Percentiles rank a stretch among this genome's conserved stretches.
These are phyloP conservation scores for Spisula subtruncata DNA, from an alignment of 2,888 invertebrate species.

Conservation along the genomic window DNA sequence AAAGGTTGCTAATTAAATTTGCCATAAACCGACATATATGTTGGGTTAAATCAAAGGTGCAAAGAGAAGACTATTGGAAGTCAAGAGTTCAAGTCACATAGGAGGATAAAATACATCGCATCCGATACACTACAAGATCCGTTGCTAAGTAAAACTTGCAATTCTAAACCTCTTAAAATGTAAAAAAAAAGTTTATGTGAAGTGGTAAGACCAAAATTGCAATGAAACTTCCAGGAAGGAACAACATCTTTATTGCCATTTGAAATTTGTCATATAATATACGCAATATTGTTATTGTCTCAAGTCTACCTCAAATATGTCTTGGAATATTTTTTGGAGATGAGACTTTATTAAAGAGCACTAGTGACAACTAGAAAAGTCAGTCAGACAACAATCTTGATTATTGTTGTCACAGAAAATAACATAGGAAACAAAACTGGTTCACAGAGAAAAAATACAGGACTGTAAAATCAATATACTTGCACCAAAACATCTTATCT, in stretches of 20 bases:
- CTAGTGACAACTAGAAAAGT: background rate
- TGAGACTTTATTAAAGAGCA: too few species aligned
- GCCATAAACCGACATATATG: too few species aligned
- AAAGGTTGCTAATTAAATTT: too few species aligned
- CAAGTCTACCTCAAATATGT: background rate
- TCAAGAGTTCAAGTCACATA: too few species aligned
- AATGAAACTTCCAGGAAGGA: background rate
- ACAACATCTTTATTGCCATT: background rate
- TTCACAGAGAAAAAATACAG: background rate
- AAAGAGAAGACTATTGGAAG: too few species aligned
- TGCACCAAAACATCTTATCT: constrained; percentile 56
- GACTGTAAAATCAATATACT: constrained; percentile 56
- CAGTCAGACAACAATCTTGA: background rate
- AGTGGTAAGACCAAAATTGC: background rate
- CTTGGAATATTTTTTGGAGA: background rate
- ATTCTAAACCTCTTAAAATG: too few species aligned
- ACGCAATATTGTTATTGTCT: background rate
- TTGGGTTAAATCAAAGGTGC: too few species aligned
- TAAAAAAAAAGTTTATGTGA: background rate
- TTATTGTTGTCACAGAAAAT: background rate
- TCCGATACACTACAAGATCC: too few species aligned
- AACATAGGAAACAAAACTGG: background rate
- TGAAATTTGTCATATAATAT: constrained; percentile 15
- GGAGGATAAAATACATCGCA: too few species aligned
- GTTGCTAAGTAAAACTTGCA: too few species aligned